Base-by-base conservation (phyloP, 2,797 vertebrate species). In the Uromys caudimaculatus region DNA sequence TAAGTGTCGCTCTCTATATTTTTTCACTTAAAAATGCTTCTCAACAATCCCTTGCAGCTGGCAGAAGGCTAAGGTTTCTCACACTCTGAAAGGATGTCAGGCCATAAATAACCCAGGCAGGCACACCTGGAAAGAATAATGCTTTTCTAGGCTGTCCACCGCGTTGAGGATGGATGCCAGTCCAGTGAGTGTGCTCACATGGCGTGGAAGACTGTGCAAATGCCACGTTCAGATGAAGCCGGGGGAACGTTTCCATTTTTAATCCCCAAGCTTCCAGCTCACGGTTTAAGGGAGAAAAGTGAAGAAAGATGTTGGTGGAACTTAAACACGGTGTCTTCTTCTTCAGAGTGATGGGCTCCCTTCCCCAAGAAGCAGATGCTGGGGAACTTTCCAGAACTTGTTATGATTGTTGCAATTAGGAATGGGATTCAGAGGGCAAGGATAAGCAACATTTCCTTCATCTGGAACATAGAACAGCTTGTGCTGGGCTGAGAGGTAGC, bases 81-180 rank as follows among this genome's bases (percentile, higher is more conserved):
- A 52, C 97, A 95, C 95, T 95, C 84, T 93, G 97, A 98, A 97
- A 92, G 96, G 94, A 98, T 98, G 98, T 79, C 97, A 97, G 97
- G 95, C 97, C 98, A 97, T 98, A 98, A 98, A 98, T 98, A 98
- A 98, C 97, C 38, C 96, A 82, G 97, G 96, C 87, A 91, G 94
- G 96, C 97, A 98, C 98, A 99, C 98, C 98, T 99, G 98, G 98
- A 98, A 98, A 94, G 97, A 98, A 98, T 98, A 98, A 95, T 95
- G 97, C 94, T 96, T 97, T 97, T 97, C 96, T 97, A 94, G 97
- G 29, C 97, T 96, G 98, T 96, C 95, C 95, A 77, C 97, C 94
- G 96, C 83, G 96, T 97, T 96, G 91, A 64, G 95, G 92, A 97
- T 90, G 1, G 0, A 93, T 97, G 97, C 97, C 92, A 97, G 97